Base-by-base conservation (phyloP, 2,797 vertebrate species). In the Enteromius treurensis region DNA sequence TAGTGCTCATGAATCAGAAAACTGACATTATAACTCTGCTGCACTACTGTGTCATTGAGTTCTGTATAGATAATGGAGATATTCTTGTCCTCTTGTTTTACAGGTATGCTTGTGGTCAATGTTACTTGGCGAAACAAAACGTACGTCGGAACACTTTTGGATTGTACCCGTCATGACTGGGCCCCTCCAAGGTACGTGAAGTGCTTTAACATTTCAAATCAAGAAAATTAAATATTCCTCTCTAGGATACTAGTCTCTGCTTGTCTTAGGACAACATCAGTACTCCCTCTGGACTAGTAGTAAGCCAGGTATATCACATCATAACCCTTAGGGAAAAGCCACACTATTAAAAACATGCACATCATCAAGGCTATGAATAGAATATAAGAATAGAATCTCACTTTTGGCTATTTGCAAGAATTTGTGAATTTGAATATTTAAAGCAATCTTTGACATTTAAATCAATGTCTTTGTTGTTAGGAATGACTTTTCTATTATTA, bases 111-210 rank as follows among this genome's bases (percentile, higher is more conserved):
- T 92, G 98, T 99, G 90, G 98, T 99, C 58, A 99, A 99, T 0
- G 98, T 99, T 77, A 99, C 98, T 0, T 99, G 98, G 98, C 95
- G 98, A 90, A 99, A 99, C 93, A 99, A 99, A 94, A 99, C 98
- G 0, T 99, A 99, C 0, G 98, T 99, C 75, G 98, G 98, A 68
- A 99, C 98, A 0, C 93, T 99, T 88, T 92, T 99, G 79, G 98
- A 99, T 93, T 99, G 98, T 87, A 99, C 98, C 0, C 95, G 98
- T 73, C 98, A 99, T 3, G 98, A 99, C 91, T 99, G 98, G 98
- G 98, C 98, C 5, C 98, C 98, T 76, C 98, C 98, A 37, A 96
- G 98, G 98, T 99, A 93, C 94, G 89, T 80, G 49, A 74, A 45
- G 45, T 9, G 40, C 34, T 2, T 55, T 21, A 37, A 68, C 10